Base-by-base conservation (phyloP, 2,888 invertebrate genomes). In the Acleris holmiana region DNA sequence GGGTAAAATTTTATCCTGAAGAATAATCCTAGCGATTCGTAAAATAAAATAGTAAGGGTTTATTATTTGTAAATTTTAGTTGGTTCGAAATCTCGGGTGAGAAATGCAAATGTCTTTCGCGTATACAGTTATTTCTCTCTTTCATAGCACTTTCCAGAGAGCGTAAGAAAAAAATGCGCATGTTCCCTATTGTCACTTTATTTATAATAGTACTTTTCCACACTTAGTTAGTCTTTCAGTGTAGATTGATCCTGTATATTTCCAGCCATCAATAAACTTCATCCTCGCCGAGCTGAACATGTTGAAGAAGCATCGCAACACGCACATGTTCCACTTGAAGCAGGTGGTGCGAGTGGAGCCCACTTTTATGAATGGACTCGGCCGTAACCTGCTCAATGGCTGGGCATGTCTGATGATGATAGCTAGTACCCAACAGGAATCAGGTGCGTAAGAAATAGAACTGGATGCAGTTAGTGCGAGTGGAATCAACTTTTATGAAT, bases 261-360 rank as follows among this genome's bases (percentile, higher is more conserved):
- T 82, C 21, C 84, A 95, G 95, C 96, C 96, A 2, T 93, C 94
- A 48, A 95, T 95, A 61, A 96, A 96, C 83, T 96, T 95, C 80
- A 83, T 96, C 6, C 83, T 95, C 65, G 94, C 95, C 2, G 86
- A 96, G 66, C 78, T 96, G 59, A 94, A 95, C 76, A 94, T 94
- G 78, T 84, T 94, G 67, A 94, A 94, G 74, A 95, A 95, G 67
- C 93, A 94, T 69, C 91, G 94, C 0, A 87, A 89, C 67, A 93
- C 94, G 2, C 95, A 95, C 15, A 87, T 94, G 82, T 92, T 93
- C 73, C 94, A 95, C 71, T 75, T 95, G 70, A 95, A 94, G 78
- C 94, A 94, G 72, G 92, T 93, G 6, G 70, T 95, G 19, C 84
- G 94, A 4, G 93, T 94, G 2, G 94, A 94, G 47, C 88, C 93